phyloP scores from a whole-genome alignment of 2,113 vertebrate genomes.

The Cariama cristata region DNA sequence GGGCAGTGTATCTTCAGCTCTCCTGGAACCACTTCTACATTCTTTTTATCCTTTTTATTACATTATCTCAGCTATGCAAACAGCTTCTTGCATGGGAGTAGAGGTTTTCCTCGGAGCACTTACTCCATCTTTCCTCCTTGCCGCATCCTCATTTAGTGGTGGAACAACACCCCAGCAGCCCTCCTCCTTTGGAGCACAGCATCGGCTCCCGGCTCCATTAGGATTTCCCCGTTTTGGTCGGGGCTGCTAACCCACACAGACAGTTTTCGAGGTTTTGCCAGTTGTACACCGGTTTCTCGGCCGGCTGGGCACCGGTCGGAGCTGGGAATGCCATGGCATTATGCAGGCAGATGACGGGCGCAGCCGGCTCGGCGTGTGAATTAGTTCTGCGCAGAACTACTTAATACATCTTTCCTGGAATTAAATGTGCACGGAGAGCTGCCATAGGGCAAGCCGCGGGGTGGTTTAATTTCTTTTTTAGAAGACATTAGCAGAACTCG shows the following conservation, averaged over 20 bases:
- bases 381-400: slow-evolving; percentile 80
- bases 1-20: background rate
- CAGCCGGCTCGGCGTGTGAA: slow-evolving; percentile 72
- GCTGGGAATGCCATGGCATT: slow-evolving; percentile 5
- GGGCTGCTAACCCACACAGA: background rate
- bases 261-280: background rate
- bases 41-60: background rate
- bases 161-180: background rate
- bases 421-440: slow-evolving; percentile 82
- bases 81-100: background rate
- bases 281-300: background rate
- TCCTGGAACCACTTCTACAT: background rate
- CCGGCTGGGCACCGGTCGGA: background rate
- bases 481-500: slow-evolving; percentile 89
- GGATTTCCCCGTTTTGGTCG: accelerated
- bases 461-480: slow-evolving; percentile 87
- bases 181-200: accelerated
- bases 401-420: slow-evolving; percentile 87
- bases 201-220: accelerated
- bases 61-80: background rate
- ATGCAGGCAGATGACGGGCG: slow-evolving; percentile 66
- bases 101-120: background rate
- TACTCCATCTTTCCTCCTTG: background rate
- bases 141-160: accelerated
- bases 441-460: slow-evolving; percentile 80